phyloP scores from a whole-genome alignment of 2,888 invertebrate species.

The Zelleria hepariella region DNA sequence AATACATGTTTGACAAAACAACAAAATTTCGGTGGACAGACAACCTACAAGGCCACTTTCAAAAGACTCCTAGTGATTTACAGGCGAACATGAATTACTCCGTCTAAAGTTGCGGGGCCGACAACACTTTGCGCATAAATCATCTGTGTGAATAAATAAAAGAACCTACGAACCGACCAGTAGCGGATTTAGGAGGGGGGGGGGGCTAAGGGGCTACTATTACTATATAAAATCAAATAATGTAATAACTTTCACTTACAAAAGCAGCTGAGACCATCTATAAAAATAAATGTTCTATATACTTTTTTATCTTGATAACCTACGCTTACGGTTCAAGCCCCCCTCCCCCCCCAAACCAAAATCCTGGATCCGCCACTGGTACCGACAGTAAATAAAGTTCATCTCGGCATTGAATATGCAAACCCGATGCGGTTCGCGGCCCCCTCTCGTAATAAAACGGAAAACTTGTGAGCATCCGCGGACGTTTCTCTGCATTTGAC shows the following conservation, averaged over 20 bases:
- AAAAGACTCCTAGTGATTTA: neutral
- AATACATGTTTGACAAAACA: too few relatives aligned
- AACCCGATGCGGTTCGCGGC: neutral
- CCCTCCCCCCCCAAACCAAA: too few relatives aligned
- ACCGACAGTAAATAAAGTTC: neutral
- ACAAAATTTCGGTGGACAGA: neutral
- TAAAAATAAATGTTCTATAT: too few relatives aligned
- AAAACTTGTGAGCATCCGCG: neutral
- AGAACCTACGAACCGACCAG: too few relatives aligned
- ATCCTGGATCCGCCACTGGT: too few relatives aligned
- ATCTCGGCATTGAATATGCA: neutral
- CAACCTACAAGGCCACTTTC: neutral
- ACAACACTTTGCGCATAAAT: neutral
- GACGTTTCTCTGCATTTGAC: neutral
- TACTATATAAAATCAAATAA: too few relatives aligned
- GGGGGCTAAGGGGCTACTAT: too few relatives aligned
- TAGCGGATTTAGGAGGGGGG: too few relatives aligned
- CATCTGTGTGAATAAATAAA: neutral
- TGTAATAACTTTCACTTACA: too few relatives aligned
- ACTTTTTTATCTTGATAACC: too few relatives aligned
- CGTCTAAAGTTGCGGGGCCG: neutral
- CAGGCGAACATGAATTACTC: neutral
- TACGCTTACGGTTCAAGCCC: too few relatives aligned
- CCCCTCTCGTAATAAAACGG: neutral
- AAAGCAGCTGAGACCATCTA: too few relatives aligned